These are phyloP conservation scores for Luscinia luscinia DNA, from an alignment of 2,797 vertebrate species.

Conservation along the genomic window DNA sequence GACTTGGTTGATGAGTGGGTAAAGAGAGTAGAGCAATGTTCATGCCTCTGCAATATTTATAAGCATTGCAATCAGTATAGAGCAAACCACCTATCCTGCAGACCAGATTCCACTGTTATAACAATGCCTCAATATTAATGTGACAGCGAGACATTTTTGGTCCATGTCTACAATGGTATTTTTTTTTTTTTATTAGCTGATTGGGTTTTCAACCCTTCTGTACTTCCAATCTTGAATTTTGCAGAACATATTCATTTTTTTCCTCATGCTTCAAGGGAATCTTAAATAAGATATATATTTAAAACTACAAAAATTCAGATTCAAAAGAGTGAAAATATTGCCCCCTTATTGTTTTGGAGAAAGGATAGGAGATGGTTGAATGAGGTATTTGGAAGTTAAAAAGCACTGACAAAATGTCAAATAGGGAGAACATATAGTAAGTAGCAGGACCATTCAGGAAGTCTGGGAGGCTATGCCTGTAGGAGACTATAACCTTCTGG, in stretches of 20 bases:
- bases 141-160: background rate
- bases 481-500: background rate
- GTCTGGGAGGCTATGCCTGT: background rate
- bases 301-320: background rate
- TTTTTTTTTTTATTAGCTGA: background rate
- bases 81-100: background rate
- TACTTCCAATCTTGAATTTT: background rate
- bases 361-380: background rate
- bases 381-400: background rate
- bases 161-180: background rate
- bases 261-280: background rate
- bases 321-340: background rate
- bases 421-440: background rate
- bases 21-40: background rate
- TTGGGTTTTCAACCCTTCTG: background rate
- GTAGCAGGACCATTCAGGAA: background rate
- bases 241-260: background rate
- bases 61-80: background rate
- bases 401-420: background rate
- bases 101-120: background rate
- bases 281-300: background rate
- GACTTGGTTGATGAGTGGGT: background rate
- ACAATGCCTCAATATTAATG: background rate
- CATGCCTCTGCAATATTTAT: background rate
- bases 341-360: background rate